Base-by-base conservation (phyloP, 2,797 vertebrate species). In the Acomys russatus region DNA sequence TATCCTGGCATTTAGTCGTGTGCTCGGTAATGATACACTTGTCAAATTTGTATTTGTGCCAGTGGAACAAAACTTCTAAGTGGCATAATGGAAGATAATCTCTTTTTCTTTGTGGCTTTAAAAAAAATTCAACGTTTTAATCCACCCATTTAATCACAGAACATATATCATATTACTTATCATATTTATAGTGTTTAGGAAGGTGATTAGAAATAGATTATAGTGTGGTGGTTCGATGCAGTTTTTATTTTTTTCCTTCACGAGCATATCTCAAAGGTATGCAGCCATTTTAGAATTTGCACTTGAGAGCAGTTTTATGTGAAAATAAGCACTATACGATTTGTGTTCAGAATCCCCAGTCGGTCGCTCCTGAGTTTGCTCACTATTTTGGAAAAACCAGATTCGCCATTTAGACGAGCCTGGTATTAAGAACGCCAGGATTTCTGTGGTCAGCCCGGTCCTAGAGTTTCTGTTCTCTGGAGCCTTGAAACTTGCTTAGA, bases 101-200 rank as follows among this genome's bases (percentile, higher is more conserved):
- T 77, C 80, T 88, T 95, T 96, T 90, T 95, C 68, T 95, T 91
- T 92, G 54, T 97, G 86, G 88, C 93, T 97, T 95, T 95, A 63
- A 33, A 3, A 87, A 74, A 88, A 97, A 94, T 96, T 98, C 96
- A 97, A 44, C 88, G 93, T 98, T 98, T 96, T 98, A 94, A 91
- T 98, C 86, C 88, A 49, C 92, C 89, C 85, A 35, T 96, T 59
- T 96, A 98, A 97, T 94, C 88, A 96, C 98, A 97, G 96, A 98
- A 97, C 84, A 97, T 97, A 95, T 97, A 91, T 92, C 95, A 96
- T 91, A 80, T 78, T 70, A 30, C 96, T 95, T 97, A 93, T 97
- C 79, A 90, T 94, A 97, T 98, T 97, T 95, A 97, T 91, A 95
- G 97, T 82, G 9, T 38, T 98, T 92, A 76, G 95, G 80, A 90